Conservation (phyloP, 2,113 vertebrate species). For the Pagrus major region DNA sequence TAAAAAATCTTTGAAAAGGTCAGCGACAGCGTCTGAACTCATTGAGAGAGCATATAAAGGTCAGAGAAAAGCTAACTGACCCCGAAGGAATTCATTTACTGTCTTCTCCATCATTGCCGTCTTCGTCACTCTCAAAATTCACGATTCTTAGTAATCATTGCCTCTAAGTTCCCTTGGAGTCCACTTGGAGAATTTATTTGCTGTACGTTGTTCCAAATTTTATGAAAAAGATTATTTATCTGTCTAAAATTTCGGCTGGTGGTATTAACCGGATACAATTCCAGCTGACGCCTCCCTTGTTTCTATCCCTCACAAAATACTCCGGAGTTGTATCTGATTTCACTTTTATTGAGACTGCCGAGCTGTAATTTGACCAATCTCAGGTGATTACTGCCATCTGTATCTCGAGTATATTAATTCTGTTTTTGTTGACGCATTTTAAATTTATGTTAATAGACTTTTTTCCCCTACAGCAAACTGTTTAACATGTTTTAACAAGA, state of each 20-base stretch:
- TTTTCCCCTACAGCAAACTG: not conserved
- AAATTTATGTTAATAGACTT: not conserved
- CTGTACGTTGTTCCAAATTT: not conserved
- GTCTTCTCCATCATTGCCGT: not conserved
- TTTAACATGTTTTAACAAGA: not conserved
- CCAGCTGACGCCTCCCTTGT: not conserved
- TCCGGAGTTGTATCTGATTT: not conserved
- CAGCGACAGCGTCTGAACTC: not conserved
- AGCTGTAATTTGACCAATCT: not conserved
- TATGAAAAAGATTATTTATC: conserved; percentile 17
- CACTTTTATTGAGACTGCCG: not conserved
- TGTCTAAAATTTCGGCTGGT: not conserved
- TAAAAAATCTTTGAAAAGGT: conserved; percentile 22
- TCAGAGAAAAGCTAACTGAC: not conserved
- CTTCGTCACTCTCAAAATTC: not conserved
- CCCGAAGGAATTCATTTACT: not conserved
- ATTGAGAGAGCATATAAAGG: conserved; percentile 1
- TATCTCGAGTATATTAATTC: not conserved
- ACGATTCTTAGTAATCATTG: not conserved
- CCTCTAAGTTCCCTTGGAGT: not conserved
- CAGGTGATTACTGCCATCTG: conserved; percentile 15
- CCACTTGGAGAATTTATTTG: conserved; percentile 14
- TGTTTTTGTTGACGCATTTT: not conserved
- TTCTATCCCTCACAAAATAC: conserved; percentile 3
- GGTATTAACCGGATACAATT: conserved; percentile 10